phyloP scores from a whole-genome alignment of 1,140 invertebrate genomes.

The Drosophila busckii region DNA sequence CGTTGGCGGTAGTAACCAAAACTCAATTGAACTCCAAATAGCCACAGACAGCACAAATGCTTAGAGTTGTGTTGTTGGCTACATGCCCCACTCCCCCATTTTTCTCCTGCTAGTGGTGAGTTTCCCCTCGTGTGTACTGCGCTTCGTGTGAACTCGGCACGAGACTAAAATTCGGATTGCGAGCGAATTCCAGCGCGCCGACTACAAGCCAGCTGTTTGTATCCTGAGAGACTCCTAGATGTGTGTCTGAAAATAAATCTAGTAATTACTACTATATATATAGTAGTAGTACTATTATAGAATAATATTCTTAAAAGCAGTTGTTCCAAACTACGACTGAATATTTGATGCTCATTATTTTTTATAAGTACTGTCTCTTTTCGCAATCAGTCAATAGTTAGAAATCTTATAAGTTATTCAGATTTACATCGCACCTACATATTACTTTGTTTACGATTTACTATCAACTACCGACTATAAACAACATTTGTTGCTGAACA shows the following conservation, averaged over 20 bases:
- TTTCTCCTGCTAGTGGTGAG: constrained; percentile 52
- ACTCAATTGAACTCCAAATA: constrained; percentile 58
- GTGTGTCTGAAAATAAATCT: too few relatives aligned
- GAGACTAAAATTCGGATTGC: constrained; percentile 56
- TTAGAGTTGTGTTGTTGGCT: constrained; percentile 25
- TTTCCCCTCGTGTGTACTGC: constrained; percentile 22
- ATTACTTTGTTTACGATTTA: constrained; percentile 59
- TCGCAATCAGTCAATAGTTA: too few relatives aligned
- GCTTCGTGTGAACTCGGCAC: constrained; percentile 1
- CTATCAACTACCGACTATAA: constrained; percentile 45
- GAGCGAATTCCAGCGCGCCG: constrained; percentile 47
- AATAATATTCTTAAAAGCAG: not conserved
- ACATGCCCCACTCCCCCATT: constrained; percentile 4
- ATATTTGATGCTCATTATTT: too few relatives aligned
- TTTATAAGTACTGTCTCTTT: too few relatives aligned
- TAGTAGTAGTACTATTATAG: too few relatives aligned
- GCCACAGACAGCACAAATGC: constrained; percentile 2
- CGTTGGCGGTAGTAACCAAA: constrained; percentile 71
- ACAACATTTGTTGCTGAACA: constrained; percentile 76
- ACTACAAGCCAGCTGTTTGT: constrained; percentile 55
- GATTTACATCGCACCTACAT: too few relatives aligned
- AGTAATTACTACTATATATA: too few relatives aligned
- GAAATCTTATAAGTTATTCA: too few relatives aligned
- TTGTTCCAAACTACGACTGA: too few relatives aligned
- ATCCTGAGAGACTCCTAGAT: not conserved